Evolutionary conservation across 2,113 vertebrate species (phyloP), one percentile per base, ranked within the genome.

Genomic region (Scortum barcoo): DNA sequence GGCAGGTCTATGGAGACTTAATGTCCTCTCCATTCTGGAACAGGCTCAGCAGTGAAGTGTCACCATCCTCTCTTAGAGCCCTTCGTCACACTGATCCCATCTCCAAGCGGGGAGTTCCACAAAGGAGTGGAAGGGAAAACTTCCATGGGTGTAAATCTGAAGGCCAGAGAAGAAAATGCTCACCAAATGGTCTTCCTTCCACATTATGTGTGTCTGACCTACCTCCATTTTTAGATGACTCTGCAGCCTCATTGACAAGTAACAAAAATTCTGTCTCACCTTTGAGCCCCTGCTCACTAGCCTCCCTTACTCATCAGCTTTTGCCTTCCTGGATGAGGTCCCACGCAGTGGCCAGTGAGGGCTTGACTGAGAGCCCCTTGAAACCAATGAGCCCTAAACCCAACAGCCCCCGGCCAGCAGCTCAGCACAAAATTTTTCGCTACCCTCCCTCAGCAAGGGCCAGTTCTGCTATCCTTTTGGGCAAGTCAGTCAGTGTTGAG

Each of bases 371-470:
- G 24, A 88, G 91, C 87, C 97, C 97, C 7, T 89, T 92, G 44
- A 93, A 94, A 50, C 97, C 97, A 26, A 92, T 96, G 94, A 97
- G 96, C 85, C 97, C 96, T 17, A 97, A 97, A 81, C 97, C 97
- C 0, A 93, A 88, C 70, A 96, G 95, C 56, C 95, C 96, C 7
- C 92, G 94, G 48, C 87, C 95, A 1, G 26, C 51, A 1, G 78
- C 86, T 28, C 96, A 95, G 2, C 87, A 84, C 2, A 92, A 65
- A 56, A 83, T 81, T 30, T 95, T 95, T 65, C 86, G 58, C 24
- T 95, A 94, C 60, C 88, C 94, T 0, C 90, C 91, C 51, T 84
- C 74, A 10, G 57, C 79, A 16, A 95, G 92, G 36, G 62, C 91
- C 1, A 94, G 80, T 13, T 93, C 96, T 20, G 67, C 95, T 87